Base-by-base conservation (phyloP, 2,797 vertebrate genomes). In the Dicrostonyx torquatus region DNA sequence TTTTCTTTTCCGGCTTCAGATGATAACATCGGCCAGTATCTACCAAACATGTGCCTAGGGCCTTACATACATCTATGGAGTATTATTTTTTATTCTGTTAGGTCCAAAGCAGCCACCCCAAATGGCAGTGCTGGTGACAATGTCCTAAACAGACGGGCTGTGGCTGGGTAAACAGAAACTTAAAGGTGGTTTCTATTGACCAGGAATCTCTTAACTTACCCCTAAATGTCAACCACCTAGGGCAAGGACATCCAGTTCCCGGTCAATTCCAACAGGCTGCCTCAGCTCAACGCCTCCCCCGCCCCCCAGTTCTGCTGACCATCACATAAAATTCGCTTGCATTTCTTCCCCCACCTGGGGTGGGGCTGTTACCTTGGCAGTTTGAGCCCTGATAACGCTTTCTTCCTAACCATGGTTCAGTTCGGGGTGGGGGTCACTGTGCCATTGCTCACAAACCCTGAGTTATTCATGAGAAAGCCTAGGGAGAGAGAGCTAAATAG, bases 61-160 rank as follows among this genome's bases (percentile, higher is more conserved):
- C 24, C 80, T 96, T 91, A 45, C 37, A 76, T 55, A 70, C 6
- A 6, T 88, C 62, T 43, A 58, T 22, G 13, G n/a, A 22, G 40
- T 43, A 83, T 84, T 92, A 64, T 76, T 93, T 93, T 87, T 87
- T 66, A 84, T 50, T 43, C 62, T 84, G 13, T 66, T 66, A 50
- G 43, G 31, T 50, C 62, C 18, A 48, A 66, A 84, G 43, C 62
- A 15, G 14, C 3, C 10, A 37, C 68, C n/a, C 77, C 14, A 22
- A 83, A 83, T 45, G 60, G 5, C 17, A 83, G 10, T 66, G 60
- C 82, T 84, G 80, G 26, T 75, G 72, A 75, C 72, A 7, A 15
- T 45, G 72, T 22, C 29, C 80, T 48, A 64, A 83, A 83, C 17
- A 48, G 80, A 58, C 8, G n/a, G 55, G 31, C 55, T 60, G n/a